Base-by-base conservation (phyloP, 2,113 vertebrate species). In the Sula dactylatra region DNA sequence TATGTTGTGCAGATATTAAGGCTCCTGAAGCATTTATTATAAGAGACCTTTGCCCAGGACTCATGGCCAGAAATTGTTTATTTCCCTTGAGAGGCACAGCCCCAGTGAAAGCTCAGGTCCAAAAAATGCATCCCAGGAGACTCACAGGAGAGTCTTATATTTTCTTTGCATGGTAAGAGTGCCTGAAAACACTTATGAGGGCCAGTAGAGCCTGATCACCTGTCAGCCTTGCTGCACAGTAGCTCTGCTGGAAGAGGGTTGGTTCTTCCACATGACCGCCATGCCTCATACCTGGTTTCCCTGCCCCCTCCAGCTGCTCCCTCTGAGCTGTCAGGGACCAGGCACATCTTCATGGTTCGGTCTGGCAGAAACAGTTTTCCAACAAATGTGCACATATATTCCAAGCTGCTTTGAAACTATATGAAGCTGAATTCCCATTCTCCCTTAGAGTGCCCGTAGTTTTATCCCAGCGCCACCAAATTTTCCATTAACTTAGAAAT, bases 311-410 rank as follows among this genome's bases (percentile, higher is more conserved):
- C 21, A 26, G 42, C 27, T 58, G 18, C 24, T 69, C 16, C 8
- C 2, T 6, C 5, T 40, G 49, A 40, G 31, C 32, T 38, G 10
- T 56, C 25, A 27, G 49, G 31, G 18, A 50, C 27, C 13, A n/a
- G 42, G 12, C 13, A 72, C 12, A 36, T 17, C 55, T 54, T 18
- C 27, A 36, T 58, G 12, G 18, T 27, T 91, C 36, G 18, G 18
- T 54, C 24, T 36, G 34, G 16, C n/a, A 91, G 56, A 55, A 76
- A 16, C 2, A 58, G 5, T n/a, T 72, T 82, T 77, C 38, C 21
- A 62, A 16, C 24, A 49, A 54, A 58, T 0, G 0, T 21, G 32
- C 8, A 59, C 9, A 27, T 0, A 0, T 52, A 4, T 58, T 92
- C 14, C 29, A 44, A 83, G 25, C 31, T 62, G 3, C 29, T 86